Evolutionary conservation across 2,797 vertebrate genomes (phyloP).

Genomic region (Aselliscus stoliczkanus): DNA sequence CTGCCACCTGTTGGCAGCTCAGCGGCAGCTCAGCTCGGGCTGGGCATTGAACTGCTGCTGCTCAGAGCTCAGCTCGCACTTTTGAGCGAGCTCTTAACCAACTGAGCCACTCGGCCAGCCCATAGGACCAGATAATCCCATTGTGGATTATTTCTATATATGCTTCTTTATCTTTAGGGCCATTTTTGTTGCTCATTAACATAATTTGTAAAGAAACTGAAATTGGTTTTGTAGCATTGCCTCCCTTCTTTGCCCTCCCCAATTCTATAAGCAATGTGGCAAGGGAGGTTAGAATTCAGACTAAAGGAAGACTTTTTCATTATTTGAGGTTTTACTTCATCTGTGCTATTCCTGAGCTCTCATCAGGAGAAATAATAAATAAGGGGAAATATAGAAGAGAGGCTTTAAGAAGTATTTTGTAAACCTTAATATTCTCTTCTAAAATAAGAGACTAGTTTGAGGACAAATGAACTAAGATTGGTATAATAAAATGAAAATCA

Average conservation of each 20-base stretch:
- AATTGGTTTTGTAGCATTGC: background rate
- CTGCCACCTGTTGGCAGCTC: no score
- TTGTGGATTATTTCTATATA: background rate
- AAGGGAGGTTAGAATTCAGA: background rate
- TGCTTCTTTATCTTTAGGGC: background rate
- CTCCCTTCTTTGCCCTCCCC: background rate
- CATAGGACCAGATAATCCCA: background rate
- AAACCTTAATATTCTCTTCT: constrained; percentile 1
- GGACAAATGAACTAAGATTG: background rate
- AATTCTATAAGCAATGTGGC: background rate
- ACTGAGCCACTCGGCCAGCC: no score
- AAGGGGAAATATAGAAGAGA: background rate
- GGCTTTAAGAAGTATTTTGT: background rate
- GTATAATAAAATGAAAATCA: background rate
- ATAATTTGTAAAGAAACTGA: background rate
- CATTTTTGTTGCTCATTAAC: background rate
- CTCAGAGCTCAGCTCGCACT: no score
- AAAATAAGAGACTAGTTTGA: constrained; percentile 18
- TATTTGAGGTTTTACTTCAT: background rate
- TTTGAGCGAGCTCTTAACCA: no score
- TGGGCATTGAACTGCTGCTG: no score
- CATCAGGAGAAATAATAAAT: background rate
- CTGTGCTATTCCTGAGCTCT: background rate
- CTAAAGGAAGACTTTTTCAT: background rate
- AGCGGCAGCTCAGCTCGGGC: no score